Evolutionary conservation across 2,797 vertebrate species (phyloP), one percentile per base, ranked within the genome.

Genomic region (Danio jaintianensis): DNA sequence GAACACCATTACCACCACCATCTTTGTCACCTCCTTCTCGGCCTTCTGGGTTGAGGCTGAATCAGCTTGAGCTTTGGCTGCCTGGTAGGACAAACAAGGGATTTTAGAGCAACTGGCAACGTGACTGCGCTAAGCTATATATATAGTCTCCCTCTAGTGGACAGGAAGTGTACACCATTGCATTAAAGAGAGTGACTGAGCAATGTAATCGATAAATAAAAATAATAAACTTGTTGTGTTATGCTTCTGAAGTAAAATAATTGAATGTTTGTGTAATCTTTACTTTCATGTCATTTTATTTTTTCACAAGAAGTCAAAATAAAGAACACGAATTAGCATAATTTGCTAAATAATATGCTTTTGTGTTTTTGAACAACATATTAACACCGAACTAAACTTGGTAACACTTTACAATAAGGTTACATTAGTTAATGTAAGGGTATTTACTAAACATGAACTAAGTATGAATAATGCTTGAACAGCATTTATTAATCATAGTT

Each of bases 21-120:
- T 94, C 87, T 86, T 92, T 64, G 92, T 93, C 70, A 95, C 94
- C 86, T 94, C 93, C 73, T 61, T 86, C 85, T 96, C 94, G 2
- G 94, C 94, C 82, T 94, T 93, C 89, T 94, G 94, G 16, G 93
- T 94, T 11, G 91, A 93, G 52, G 85, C 94, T 4, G 94, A 94
- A 79, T 94, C 93, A n/a, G 93, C 90, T 72, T 95, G 94, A 83
- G 90, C 91, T 87, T 89, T 92, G 0, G 93, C 93, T 66, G 92
- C 94, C 93, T 94, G 70, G n/a, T 42, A 38, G 72, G 7, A 29
- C 8, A 79, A 29, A 63, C 4, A 68, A 18, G 12, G 12, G 40
- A n/a, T 40, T 55, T 72, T 18, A 64, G 7, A 40, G 72, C 42
- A n/a, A 18, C 7, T 12, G 55, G 16, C 43, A 61, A 62, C 8